Percentiles rank a stretch among this genome's conserved stretches.
These are phyloP conservation scores for Psilopogon haemacephalus DNA, from an alignment of 2,113 vertebrate species.

Conservation along the genomic window DNA sequence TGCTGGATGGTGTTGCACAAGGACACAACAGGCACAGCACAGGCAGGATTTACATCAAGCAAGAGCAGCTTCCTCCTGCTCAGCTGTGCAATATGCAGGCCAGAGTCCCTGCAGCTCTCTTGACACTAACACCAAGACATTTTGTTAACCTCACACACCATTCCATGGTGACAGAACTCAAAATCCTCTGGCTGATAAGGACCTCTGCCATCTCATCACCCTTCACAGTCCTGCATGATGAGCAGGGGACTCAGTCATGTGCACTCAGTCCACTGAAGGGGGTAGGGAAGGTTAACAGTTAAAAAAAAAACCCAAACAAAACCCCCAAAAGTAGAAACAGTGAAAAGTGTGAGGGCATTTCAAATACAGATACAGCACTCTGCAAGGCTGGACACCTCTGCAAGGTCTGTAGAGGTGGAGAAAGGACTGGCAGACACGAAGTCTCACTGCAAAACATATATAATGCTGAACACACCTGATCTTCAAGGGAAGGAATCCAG, in stretches of 20 bases:
- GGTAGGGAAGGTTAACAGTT: neutral
- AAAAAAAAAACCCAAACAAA: neutral
- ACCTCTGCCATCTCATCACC: neutral
- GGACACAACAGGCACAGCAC: neutral
- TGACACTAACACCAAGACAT: neutral
- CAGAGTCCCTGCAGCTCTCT: neutral
- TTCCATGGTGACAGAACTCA: neutral
- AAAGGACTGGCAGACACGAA: neutral
- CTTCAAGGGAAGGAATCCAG: neutral
- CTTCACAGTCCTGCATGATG: rapidly evolving
- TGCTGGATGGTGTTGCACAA: rapidly evolving
- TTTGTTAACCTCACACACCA: neutral
- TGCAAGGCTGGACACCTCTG: neutral
- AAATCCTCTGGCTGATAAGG: neutral
- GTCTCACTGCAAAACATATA: neutral
- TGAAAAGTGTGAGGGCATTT: neutral
- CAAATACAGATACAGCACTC: neutral
- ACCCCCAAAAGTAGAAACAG: neutral
- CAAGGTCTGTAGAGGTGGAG: neutral
- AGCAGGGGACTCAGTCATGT: neutral
- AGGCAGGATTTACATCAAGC: neutral
- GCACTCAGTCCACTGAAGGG: neutral
- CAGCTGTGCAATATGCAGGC: neutral
- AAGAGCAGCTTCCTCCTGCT: neutral
- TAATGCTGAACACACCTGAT: neutral